Evolutionary conservation across 2,797 vertebrate genomes (phyloP), one percentile per base, ranked within the genome.

Genomic region (Leptodactylus fallax): DNA sequence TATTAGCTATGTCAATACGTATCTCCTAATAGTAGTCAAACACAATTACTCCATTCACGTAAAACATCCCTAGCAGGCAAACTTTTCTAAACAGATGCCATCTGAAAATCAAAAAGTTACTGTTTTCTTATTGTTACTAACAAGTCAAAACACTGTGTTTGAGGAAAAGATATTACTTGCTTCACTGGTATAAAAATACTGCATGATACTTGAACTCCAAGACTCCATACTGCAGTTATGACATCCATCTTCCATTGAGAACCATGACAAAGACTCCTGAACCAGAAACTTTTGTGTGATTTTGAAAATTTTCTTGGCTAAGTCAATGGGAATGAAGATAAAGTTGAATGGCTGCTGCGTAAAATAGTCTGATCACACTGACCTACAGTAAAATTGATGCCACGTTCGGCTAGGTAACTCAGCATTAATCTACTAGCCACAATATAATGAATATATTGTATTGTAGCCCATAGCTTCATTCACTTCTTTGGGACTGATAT

Each of bases 1-100:
- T 85, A 84, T 79, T 88, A 79, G 87, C 87, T 80, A 16, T 85
- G 82, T 84, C 82, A 88, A 85, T 88, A 88, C 78, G 49, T 36
- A 71, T 79, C 72, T 85, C 72, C 27, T 88, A 49, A 60, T 72
- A 23, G 61, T 27, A 79, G 47, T 14, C 63, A 79, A 61, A 72
- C 65, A 88, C 87, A 85, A 88, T 79, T 7, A 25, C 8, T 17
- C 65, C 77, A 80, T 85, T 88, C 74, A 84, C 3, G 2, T 25
- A 58, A 71, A 9, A 61, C 58, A 83, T 78, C 55, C 79, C 72
- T 51, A 49, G 45, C 51, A 55, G 63, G 76, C 61, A 79, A 80
- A 80, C 60, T n/a, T 78, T 69, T 53, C 25, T 79, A 58, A 19
- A 79, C 55, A 60, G 53, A 58, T 56, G 56, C 51, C 25, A 4